Base-by-base conservation (phyloP, 2,888 invertebrate species). In the Archips crataeganus region DNA sequence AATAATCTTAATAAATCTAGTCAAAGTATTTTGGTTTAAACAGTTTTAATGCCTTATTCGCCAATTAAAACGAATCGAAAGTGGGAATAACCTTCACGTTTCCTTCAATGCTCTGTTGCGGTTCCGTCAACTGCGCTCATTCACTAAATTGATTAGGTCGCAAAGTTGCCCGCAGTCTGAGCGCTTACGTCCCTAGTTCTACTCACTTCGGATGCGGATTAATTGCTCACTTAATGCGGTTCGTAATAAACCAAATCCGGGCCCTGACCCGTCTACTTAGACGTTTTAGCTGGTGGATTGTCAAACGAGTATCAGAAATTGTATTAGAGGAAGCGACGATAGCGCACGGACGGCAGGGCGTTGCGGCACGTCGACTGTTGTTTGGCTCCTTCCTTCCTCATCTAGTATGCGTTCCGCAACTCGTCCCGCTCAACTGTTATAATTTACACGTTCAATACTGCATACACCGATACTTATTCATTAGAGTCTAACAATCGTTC, bases 181-280 rank as follows among this genome's bases (percentile, higher is more conserved):
- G 82, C 85, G 87, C 84, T 86, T 86, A 84, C 83, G 84, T 83
- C 85, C 83, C 84, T 85, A 85, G 84, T 86, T 87, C 80, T 75
- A 82, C 81, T 83, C 82, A 86, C 85, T 88, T 85, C 80, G 81
- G 81, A 87, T 86, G 87, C 81, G 84, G 85, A 89, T 88, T 87
- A 89, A 89, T 90, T 89, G 86, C 83, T 86, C 85, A 86, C 85
- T 89, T 90, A 90, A 89, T 86, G 85, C 82, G 85, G 83, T 82
- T 90, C 82, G 87, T 88, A 89, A 90, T 89, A 88, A 90, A 90
- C 87, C 87, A 87, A 90, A 91, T 88, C 86, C 81, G 82, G 85
- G 82, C 84, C 85, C 86, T 87, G 89, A 89, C 87, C 86, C 85
- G 85, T 89, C 88, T 87, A 88, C 87, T 90, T 87, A 88, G 86